A percentile compares a stretch with the other conserved stretches of the same genome.
Evolutionary conservation across 2,888 invertebrate genomes (phyloP).

Genomic region (Phorcus lineatus): DNA sequence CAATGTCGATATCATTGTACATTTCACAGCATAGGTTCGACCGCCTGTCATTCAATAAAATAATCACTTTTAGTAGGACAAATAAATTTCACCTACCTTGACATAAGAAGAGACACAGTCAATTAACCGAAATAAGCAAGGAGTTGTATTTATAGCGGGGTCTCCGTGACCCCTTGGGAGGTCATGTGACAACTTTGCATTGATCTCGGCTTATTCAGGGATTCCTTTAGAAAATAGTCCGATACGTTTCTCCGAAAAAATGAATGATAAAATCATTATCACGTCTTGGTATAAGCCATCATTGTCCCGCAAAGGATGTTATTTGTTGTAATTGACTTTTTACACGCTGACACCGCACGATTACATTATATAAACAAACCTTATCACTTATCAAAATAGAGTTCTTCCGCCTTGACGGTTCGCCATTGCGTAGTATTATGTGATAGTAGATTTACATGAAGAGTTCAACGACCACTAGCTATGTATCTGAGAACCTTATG

Average conservation of each 20-base stretch:
- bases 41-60: too few species aligned
- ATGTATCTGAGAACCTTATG: too few species aligned
- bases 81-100: not conserved
- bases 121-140: not conserved
- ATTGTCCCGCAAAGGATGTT: too few species aligned
- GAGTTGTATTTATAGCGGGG: conserved; percentile 3
- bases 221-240: not conserved
- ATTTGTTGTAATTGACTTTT: too few species aligned
- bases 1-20: too few species aligned
- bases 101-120: not conserved
- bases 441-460: not conserved
- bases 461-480: not conserved
- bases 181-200: not conserved
- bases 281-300: too few species aligned
- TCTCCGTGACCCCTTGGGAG: not conserved
- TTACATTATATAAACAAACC: not conserved
- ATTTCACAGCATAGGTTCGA: too few species aligned
- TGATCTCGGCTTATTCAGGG: not conserved
- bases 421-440: conserved; percentile 7
- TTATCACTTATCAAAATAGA: not conserved
- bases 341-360: not conserved
- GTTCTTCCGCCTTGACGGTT: not conserved
- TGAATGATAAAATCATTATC: too few species aligned
- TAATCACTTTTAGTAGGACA: too few species aligned
- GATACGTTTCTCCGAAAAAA: not conserved